These are phyloP conservation scores for Larimichthys polyactis DNA, from an alignment of 2,113 vertebrate species.

Conservation along the genomic window DNA sequence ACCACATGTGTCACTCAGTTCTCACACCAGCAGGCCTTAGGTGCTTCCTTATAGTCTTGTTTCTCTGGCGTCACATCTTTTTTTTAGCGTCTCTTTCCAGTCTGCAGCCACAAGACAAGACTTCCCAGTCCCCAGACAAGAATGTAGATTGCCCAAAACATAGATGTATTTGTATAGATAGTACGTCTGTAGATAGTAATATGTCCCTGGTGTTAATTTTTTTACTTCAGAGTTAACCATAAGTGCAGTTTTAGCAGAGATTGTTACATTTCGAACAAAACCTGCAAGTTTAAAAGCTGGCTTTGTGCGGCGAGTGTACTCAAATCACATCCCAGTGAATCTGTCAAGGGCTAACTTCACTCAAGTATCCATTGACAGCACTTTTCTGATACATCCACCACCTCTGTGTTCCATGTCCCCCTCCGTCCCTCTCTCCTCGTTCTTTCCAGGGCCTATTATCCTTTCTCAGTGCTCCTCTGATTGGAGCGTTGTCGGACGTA, in stretches of 20 bases:
- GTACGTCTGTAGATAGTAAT: too few species aligned
- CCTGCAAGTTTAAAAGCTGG: background rate
- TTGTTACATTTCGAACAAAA: background rate
- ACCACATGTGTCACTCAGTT: background rate
- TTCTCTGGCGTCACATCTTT: conserved; percentile 1
- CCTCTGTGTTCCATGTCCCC: background rate
- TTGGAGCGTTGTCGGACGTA: conserved; percentile 95
- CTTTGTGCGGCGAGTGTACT: background rate
- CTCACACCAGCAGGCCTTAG: background rate
- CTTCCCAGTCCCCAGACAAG: background rate
- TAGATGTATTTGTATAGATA: background rate
- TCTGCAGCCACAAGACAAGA: background rate
- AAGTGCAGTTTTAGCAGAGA: background rate
- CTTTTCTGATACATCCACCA: background rate
- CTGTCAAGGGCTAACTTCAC: background rate
- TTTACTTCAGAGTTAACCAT: background rate
- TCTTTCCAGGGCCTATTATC: conserved; percentile 91
- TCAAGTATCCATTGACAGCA: conserved; percentile 1
- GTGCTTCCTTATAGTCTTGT: background rate
- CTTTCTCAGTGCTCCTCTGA: conserved; percentile 95
- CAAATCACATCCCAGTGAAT: background rate
- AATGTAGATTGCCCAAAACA: background rate
- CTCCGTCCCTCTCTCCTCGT: background rate
- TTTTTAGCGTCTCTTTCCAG: background rate
- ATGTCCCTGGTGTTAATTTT: background rate